Conservation (phyloP, 2,888 invertebrate genomes). For the Oxystoma pomonae region DNA sequence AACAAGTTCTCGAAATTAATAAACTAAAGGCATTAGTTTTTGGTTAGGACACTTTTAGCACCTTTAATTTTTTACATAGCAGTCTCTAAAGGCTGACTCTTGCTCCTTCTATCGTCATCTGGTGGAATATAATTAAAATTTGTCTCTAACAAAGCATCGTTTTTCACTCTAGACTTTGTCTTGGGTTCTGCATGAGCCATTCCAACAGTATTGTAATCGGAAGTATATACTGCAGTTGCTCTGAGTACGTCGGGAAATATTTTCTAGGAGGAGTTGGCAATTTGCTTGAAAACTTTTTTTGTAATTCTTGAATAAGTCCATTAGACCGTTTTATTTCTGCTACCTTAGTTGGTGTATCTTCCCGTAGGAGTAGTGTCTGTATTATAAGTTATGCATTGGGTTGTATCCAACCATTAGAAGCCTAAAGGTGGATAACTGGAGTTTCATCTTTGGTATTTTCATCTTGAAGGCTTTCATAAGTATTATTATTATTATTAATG, state of each 20-base stretch:
- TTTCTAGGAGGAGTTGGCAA: conserved; percentile 44
- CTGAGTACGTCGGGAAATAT: conserved; percentile 45
- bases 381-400: conserved; percentile 58
- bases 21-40: neutral
- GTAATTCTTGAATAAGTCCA: conserved; percentile 59
- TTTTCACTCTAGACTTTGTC: conserved; percentile 61
- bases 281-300: conserved; percentile 57
- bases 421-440: conserved; percentile 60
- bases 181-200: conserved; percentile 31
- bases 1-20: neutral
- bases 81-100: conserved; percentile 87
- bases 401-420: conserved; percentile 49
- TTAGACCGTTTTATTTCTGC: conserved; percentile 24
- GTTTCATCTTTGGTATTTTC: conserved; percentile 60
- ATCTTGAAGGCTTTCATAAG: too few relatives aligned
- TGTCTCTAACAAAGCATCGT: conserved; percentile 78
- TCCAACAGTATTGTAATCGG: conserved; percentile 40
- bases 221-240: conserved; percentile 48
- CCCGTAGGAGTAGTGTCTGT: conserved; percentile 67
- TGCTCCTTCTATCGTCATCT: conserved; percentile 65
- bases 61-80: conserved; percentile 63
- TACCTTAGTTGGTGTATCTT: conserved; percentile 33
- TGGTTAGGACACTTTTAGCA: too few relatives aligned
- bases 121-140: conserved; percentile 70
- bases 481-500: conserved; percentile 50